Conservation (phyloP, 2,888 invertebrate genomes). For the Microctonus aethiopoides region DNA sequence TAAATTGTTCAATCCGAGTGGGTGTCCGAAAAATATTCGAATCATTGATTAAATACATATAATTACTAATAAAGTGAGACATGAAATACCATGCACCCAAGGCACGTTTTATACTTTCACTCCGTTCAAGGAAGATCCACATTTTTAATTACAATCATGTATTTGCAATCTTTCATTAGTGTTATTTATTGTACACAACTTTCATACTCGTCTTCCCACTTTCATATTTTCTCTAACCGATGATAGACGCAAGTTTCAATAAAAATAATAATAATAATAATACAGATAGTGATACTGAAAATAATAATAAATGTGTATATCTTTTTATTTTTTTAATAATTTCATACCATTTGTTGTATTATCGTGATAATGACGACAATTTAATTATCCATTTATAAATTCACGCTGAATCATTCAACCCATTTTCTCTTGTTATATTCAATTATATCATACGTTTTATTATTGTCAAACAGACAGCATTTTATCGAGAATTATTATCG, state of each 20-base stretch:
- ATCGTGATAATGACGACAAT: background rate
- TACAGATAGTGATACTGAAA: background rate
- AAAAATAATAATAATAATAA: background rate
- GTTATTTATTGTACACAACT: background rate
- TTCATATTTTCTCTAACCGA: background rate
- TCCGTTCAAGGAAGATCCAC: conserved; percentile 51
- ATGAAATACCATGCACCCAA: conserved; percentile 62
- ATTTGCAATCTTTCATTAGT: background rate
- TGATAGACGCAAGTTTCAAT: background rate
- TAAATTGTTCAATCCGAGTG: conserved; percentile 31
- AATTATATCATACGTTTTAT: conserved; percentile 54
- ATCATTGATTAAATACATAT: conserved; percentile 4
- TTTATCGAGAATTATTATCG: conserved; percentile 38
- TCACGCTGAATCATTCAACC: background rate
- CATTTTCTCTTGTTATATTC: conserved; percentile 20
- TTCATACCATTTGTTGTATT: background rate
- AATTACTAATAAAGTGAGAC: conserved; percentile 37
- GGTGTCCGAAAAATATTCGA: conserved; percentile 34
- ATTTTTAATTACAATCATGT: conserved; percentile 24
- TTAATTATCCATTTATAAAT: background rate
- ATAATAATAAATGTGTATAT: background rate
- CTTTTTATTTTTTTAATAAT: background rate
- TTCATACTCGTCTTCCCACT: background rate
- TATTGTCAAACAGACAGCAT: conserved; percentile 67
- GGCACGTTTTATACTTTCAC: conserved; percentile 67